Evolutionary conservation across 2,113 vertebrate species (phyloP).

Genomic region (Zosterops lateralis): DNA sequence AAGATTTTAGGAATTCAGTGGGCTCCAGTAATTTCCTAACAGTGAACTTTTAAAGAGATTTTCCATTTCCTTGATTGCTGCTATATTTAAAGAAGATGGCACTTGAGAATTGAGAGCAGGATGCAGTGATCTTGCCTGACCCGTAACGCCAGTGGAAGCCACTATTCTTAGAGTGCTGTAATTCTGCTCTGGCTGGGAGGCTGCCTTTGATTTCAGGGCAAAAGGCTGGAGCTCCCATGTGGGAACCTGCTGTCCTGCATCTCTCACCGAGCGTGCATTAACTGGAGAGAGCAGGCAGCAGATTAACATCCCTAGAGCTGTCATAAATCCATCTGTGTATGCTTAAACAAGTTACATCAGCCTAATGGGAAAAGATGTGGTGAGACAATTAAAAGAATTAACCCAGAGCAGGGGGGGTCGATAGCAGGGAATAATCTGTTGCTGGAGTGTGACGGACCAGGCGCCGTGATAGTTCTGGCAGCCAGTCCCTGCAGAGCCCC

Average conservation of each 20-base stretch:
- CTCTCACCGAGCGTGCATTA: not conserved
- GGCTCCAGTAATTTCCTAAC: not conserved
- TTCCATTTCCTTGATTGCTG: constrained; percentile 39
- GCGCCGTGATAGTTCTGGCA: not conserved
- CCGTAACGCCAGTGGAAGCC: rapidly evolving
- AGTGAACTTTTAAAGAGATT: constrained; percentile 1
- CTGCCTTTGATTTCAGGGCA: not conserved
- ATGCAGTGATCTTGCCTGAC: not conserved
- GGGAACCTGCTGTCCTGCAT: not conserved
- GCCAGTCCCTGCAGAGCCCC: not conserved
- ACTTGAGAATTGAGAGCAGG: constrained; percentile 2
- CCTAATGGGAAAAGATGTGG: constrained; percentile 63
- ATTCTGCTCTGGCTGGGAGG: not conserved
- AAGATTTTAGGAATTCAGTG: not conserved
- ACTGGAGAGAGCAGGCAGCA: constrained; percentile 33
- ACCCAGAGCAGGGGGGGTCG: constrained; percentile 21
- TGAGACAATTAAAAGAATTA: constrained; percentile 70
- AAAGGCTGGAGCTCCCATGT: not conserved
- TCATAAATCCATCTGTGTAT: constrained; percentile 54
- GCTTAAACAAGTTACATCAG: constrained; percentile 50
- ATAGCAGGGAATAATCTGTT: constrained; percentile 33
- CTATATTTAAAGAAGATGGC: constrained; percentile 13
- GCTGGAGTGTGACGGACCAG: not conserved
- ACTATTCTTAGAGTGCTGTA: not conserved
- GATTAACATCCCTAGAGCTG: constrained; percentile 33